A percentile compares a stretch with the other conserved stretches of the same genome.
These are phyloP conservation scores for Neodon shergylaensis DNA, from an alignment of 2,113 vertebrate species.

Conservation along the genomic window DNA sequence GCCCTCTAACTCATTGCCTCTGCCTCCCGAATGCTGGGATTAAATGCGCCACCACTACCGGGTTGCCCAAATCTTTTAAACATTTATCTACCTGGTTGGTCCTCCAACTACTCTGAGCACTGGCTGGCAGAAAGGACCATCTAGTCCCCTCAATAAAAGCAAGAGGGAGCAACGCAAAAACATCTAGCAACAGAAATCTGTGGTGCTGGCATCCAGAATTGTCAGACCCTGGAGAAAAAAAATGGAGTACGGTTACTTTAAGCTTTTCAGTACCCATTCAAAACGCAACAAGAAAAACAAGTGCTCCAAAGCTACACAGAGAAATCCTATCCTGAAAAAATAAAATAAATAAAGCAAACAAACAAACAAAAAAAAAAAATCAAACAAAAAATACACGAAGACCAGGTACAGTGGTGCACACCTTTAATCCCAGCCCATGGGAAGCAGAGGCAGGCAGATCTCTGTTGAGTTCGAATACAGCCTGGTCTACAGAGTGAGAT, in stretches of 20 bases:
- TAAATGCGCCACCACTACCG: not conserved
- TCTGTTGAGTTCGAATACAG: not conserved
- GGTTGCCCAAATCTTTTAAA: not conserved
- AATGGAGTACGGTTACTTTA: not conserved
- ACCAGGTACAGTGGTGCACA: too few relatives aligned
- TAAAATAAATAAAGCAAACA: too few relatives aligned
- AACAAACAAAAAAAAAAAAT: too few relatives aligned
- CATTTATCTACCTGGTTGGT: not conserved
- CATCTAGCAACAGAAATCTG: not conserved
- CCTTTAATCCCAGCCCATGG: not conserved
- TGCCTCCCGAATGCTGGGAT: not conserved
- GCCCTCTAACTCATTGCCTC: not conserved
- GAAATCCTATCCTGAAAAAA: too few relatives aligned
- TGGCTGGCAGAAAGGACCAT: too few relatives aligned
- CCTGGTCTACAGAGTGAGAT: not conserved
- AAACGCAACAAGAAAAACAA: not conserved
- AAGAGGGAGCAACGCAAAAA: not conserved
- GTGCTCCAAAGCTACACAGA: too few relatives aligned
- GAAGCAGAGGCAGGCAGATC: not conserved
- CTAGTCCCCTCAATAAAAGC: not conserved
- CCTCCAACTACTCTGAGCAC: not conserved
- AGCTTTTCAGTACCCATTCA: not conserved
- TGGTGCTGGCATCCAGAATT: not conserved
- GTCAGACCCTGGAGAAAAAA: not conserved
- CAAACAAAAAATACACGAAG: too few relatives aligned